These are phyloP conservation scores for Ambastaia sidthimunki DNA, from an alignment of 2,797 vertebrate species.

Conservation along the genomic window DNA sequence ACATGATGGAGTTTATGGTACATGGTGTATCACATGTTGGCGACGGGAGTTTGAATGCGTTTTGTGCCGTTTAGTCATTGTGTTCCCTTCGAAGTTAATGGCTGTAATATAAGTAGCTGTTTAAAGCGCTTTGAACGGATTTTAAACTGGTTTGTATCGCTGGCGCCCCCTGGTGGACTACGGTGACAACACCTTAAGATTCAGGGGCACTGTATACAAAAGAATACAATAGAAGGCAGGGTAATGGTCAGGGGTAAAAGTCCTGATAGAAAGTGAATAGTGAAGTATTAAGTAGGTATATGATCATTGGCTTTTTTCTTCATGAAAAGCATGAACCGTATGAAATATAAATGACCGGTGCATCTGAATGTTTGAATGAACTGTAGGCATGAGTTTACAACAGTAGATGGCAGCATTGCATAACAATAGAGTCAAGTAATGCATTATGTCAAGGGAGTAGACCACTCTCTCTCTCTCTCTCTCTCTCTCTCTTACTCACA, in stretches of 20 bases:
- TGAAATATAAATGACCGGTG: background rate
- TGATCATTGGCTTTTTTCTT: background rate
- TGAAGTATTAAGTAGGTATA: background rate
- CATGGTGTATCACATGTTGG: no score
- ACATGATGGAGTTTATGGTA: no score
- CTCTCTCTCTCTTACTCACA: no score
- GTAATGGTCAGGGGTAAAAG: no score
- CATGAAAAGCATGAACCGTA: no score
- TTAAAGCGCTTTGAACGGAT: background rate
- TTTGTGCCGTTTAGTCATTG: no score
- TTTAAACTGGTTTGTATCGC: background rate
- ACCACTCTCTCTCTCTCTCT: slow-evolving; percentile 4
- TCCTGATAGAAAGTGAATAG: background rate
- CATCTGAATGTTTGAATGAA: background rate
- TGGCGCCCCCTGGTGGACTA: slow-evolving; percentile 1
- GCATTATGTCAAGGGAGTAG: background rate
- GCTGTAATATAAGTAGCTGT: background rate
- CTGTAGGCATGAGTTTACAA: background rate
- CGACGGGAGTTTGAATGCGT: no score
- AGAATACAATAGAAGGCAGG: no score
- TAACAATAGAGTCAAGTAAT: background rate
- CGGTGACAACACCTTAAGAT: background rate
- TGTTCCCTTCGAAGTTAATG: no score
- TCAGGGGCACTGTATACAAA: background rate
- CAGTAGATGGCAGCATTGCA: slow-evolving; percentile 53